Base-by-base conservation (phyloP, 2,113 vertebrate genomes). In the Chaenogobius annularis region DNA sequence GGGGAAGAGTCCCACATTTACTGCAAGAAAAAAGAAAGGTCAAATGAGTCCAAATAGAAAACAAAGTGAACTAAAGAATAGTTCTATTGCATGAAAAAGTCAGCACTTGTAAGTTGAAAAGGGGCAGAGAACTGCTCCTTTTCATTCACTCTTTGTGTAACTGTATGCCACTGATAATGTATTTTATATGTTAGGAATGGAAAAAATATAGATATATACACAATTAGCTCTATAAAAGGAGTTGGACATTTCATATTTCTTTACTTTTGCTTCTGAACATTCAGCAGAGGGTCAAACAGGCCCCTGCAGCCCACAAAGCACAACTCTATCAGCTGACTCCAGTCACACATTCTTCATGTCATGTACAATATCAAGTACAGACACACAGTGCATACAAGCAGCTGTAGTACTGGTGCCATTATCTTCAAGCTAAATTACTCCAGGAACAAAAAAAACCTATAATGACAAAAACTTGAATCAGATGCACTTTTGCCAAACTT, bases 1-100 rank as follows among this genome's bases (percentile, higher is more conserved):
- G 96, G 10, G 96, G 96, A 74, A 96, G 89, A 64, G 94, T 95
- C 44, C 96, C 95, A 86, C 95, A 97, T 86, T 95, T 97, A 90
- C 96, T 97, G 68, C 55, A 88, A 63, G 9, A 43, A 40, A 61
- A 59, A 3, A 59, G 15, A 17, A 61, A 40, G n/a, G 19, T 20
- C 52, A 58, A 59, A 59, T 55, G 1, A 55, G 10, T 11, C 1
- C n/a, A 59, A 23, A 0, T 55, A 22, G 12, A 10, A 22, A 10
- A 35, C 5, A 61, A 12, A 14, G n/a, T 54, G 37, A 46, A 10
- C 44, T 46, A 9, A 46, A 12, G 44, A 46, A 12, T 46, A 46
- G 9, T 46, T 46, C 12, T 10, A 13, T 46, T 46, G 10, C 44
- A 46, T 46, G 44, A 46, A 10, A 46, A 46, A 9, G 10, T 8